Conservation (phyloP, 2,113 vertebrate genomes). For the Limanda limanda region DNA sequence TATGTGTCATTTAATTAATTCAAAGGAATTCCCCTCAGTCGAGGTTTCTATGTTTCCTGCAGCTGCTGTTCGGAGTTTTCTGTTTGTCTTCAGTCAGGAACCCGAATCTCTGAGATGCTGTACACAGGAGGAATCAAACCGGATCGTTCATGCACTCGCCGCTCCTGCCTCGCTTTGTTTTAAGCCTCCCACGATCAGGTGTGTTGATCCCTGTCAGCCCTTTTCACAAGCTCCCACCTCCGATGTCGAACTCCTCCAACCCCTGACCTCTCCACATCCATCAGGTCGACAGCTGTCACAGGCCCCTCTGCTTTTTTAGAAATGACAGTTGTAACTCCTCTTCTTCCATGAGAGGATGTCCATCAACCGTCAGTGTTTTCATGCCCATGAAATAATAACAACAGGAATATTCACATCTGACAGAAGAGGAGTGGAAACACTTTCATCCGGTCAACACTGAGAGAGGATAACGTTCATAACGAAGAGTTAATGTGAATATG, state of each 20-base stretch:
- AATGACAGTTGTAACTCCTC: slow-evolving; percentile 1
- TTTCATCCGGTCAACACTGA: neutral
- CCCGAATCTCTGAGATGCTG: neutral
- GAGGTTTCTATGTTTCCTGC: slow-evolving; percentile 3
- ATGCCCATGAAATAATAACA: neutral
- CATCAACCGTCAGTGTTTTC: slow-evolving; percentile 1
- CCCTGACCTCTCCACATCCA: slow-evolving; percentile 24
- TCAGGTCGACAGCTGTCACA: slow-evolving; percentile 41
- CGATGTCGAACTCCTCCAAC: neutral
- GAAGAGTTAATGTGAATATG: neutral
- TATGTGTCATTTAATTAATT: neutral
- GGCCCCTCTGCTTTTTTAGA: slow-evolving; percentile 4
- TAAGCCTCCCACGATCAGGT: slow-evolving; percentile 22
- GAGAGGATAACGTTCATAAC: neutral
- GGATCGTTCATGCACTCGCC: neutral
- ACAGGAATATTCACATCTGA: neutral
- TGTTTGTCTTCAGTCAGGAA: neutral
- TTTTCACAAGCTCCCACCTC: slow-evolving; percentile 23
- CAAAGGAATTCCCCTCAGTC: neutral
- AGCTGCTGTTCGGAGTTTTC: neutral
- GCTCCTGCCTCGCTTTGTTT: neutral
- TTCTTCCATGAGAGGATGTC: neutral
- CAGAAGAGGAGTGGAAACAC: neutral
- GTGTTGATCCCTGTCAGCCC: neutral
- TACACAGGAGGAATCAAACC: neutral